A percentile compares a stretch with the other conserved stretches of the same genome.
Conservation (phyloP, 2,113 vertebrate species). For the Crotalus helleri region DNA sequence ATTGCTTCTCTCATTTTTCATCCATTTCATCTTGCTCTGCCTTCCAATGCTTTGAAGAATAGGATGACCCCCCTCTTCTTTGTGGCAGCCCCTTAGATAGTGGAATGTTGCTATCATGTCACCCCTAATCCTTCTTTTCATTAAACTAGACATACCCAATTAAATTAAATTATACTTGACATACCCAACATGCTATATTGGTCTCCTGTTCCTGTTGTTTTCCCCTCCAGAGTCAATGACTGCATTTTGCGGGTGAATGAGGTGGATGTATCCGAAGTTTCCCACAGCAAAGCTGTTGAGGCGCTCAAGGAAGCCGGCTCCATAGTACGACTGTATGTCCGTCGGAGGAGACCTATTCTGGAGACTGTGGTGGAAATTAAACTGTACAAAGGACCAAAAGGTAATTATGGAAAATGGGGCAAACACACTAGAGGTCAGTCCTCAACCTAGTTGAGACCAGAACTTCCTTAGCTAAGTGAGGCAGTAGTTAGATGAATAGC, state of each 20-base stretch:
- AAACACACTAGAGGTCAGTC: not conserved
- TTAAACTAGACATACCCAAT: too few species aligned
- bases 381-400: slow-evolving; percentile 96
- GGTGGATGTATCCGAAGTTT: slow-evolving; percentile 88
- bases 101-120: too few species aligned
- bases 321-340: slow-evolving; percentile 89
- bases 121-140: too few species aligned
- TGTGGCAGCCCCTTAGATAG: too few species aligned
- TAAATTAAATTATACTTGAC: too few species aligned
- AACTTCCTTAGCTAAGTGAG: not conserved
- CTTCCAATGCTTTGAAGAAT: too few species aligned
- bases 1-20: too few species aligned
- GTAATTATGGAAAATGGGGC: slow-evolving; percentile 59
- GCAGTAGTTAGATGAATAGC: not conserved
- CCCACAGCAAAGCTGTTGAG: slow-evolving; percentile 93
- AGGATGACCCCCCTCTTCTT: too few species aligned
- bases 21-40: too few species aligned
- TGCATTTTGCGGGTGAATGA: slow-evolving; percentile 96
- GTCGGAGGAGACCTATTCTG: slow-evolving; percentile 88
- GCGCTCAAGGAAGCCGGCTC: slow-evolving; percentile 93
- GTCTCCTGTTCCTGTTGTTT: slow-evolving; percentile 6
- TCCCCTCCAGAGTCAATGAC: slow-evolving; percentile 85
- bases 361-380: slow-evolving; percentile 95
- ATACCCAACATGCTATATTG: too few species aligned
- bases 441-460: not conserved